Conservation (phyloP, 2,113 vertebrate species). For the Neogobius melanostomus region DNA sequence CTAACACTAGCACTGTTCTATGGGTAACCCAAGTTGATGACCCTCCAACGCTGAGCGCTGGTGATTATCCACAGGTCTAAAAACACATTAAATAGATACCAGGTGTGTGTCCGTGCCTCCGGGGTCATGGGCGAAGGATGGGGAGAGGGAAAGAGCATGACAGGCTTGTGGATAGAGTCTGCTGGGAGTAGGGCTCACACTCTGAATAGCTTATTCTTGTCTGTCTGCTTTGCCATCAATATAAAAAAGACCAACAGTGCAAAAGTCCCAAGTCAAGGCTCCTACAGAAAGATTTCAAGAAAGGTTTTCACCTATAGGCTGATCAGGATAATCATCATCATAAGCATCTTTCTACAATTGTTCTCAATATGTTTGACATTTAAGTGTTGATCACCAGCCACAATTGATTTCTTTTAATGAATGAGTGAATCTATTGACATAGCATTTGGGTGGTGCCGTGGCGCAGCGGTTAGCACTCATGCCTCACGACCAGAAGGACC, state of each 20-base stretch:
- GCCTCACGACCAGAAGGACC: too few species aligned
- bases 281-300: neutral
- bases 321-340: too few species aligned
- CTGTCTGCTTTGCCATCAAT: constrained; percentile 40
- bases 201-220: constrained; percentile 61
- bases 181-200: constrained; percentile 50
- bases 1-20: constrained; percentile 40
- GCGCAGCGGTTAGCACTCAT: too few species aligned
- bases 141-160: constrained; percentile 38
- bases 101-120: constrained; percentile 62
- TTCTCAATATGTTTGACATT: too few species aligned
- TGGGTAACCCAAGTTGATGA: constrained; percentile 66
- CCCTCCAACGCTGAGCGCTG: constrained; percentile 63
- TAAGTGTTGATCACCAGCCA: too few species aligned
- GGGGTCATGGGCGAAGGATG: constrained; percentile 50
- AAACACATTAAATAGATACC: constrained; percentile 73
- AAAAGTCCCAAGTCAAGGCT: neutral
- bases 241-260: constrained; percentile 31
- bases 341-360: too few species aligned
- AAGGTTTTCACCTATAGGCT: neutral
- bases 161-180: constrained; percentile 53
- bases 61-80: constrained; percentile 66
- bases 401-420: too few species aligned
- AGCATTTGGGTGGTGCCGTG: too few species aligned
- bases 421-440: too few species aligned